These are phyloP conservation scores for Dexiosoma caninum DNA, from an alignment of 2,888 invertebrate species.

Conservation along the genomic window DNA sequence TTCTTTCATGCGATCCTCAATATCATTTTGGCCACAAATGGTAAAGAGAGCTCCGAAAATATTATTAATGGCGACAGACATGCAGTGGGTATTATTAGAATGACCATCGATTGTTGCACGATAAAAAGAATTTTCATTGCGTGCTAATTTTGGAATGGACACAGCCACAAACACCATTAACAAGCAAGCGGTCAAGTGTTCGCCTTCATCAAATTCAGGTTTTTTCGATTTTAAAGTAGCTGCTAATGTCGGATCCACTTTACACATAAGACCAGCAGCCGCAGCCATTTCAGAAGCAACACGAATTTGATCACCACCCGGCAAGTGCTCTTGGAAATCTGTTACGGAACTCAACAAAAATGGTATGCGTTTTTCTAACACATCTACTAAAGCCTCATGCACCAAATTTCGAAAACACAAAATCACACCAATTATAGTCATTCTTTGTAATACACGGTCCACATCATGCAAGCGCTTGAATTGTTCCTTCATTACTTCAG, in stretches of 20 bases:
- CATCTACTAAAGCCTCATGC: conserved; percentile 95
- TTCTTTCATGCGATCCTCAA: conserved; percentile 98
- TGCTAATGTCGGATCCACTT: conserved; percentile 96
- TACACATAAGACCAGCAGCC: conserved; percentile 94
- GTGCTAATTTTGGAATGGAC: conserved; percentile 95
- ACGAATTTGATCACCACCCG: conserved; percentile 92
- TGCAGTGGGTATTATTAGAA: conserved; percentile 99
- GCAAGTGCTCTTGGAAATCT: conserved; percentile 95
- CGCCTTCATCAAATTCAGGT: conserved; percentile 91
- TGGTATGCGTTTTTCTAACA: conserved; percentile 95
- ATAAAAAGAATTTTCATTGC: conserved; percentile 92
- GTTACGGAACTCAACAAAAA: conserved; percentile 96
- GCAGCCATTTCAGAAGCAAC: conserved; percentile 98
- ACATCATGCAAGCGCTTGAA: conserved; percentile 93
- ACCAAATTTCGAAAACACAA: conserved; percentile 95
- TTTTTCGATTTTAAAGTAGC: conserved; percentile 93
- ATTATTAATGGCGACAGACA: conserved; percentile 96
- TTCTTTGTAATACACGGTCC: conserved; percentile 96
- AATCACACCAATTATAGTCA: conserved; percentile 99
- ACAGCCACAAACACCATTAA: conserved; percentile 99
- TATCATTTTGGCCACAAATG: conserved; percentile 96
- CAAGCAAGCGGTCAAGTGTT: conserved; percentile 94
- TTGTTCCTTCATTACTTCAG: conserved; percentile 98
- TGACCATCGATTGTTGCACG: conserved; percentile 93
- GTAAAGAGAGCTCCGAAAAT: conserved; percentile 98